phyloP scores from a whole-genome alignment of 2,888 invertebrate species.

The Pelosia muscerda region DNA sequence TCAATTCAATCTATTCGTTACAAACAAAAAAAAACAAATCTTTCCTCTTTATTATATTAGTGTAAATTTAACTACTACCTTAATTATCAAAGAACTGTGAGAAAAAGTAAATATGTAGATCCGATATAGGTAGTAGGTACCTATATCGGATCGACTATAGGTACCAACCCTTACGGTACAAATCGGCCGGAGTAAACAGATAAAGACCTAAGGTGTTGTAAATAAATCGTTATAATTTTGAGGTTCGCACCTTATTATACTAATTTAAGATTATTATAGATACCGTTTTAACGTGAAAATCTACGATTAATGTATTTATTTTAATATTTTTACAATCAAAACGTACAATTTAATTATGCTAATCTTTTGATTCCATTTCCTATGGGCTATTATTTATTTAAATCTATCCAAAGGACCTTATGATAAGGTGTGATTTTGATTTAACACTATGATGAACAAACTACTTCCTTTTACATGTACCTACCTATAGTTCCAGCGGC shows the following conservation, averaged over 20 bases:
- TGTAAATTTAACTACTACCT: too few species aligned
- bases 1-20: too few species aligned
- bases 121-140: too few species aligned
- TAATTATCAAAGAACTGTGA: too few species aligned
- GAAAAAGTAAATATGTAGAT: too few species aligned
- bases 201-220: not conserved
- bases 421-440: not conserved
- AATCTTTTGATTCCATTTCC: slow-evolving; percentile 23
- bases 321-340: slow-evolving; percentile 37
- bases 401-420: not conserved
- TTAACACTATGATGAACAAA: not conserved
- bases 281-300: slow-evolving; percentile 18
- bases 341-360: slow-evolving; percentile 34
- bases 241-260: slow-evolving; percentile 15
- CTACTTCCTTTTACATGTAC: not conserved
- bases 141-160: too few species aligned
- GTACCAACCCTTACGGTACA: not conserved
- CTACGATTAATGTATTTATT: slow-evolving; percentile 24
- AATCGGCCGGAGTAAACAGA: not conserved
- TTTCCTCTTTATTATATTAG: too few species aligned
- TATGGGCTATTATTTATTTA: slow-evolving; percentile 2
- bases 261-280: slow-evolving; percentile 15
- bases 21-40: too few species aligned
- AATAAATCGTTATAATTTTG: slow-evolving; percentile 10
- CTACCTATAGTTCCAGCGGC: not conserved